A percentile compares a stretch with the other conserved stretches of the same genome.
These are phyloP conservation scores for Morphnarchus princeps DNA, from an alignment of 2,113 vertebrate species.

Conservation along the genomic window DNA sequence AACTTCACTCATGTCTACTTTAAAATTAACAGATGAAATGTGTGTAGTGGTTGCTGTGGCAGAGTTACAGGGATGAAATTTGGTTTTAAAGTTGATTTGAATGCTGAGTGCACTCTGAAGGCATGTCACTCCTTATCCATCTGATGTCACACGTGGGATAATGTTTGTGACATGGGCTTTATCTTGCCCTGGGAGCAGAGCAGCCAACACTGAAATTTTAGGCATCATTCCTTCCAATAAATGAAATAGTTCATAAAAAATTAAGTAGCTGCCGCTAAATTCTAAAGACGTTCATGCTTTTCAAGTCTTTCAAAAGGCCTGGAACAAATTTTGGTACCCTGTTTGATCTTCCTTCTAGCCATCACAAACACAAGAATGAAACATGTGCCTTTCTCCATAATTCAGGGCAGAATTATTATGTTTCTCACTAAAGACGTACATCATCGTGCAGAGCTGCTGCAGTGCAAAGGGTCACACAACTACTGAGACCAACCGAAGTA, in stretches of 20 bases:
- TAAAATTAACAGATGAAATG: neutral
- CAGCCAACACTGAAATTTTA: neutral
- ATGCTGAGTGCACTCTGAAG: neutral
- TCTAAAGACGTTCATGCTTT: neutral
- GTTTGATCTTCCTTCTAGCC: neutral
- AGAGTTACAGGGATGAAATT: neutral
- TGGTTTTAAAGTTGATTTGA: neutral
- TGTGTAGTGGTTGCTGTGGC: neutral
- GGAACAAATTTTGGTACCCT: neutral
- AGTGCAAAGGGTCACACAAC: neutral
- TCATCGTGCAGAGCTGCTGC: neutral
- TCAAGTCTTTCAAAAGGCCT: neutral
- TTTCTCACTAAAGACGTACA: fast-evolving
- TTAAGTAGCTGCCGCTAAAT: neutral
- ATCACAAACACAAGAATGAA: neutral
- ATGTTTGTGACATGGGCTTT: neutral
- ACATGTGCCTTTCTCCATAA: fast-evolving
- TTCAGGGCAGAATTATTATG: neutral
- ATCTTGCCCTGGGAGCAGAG: neutral
- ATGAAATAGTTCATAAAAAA: neutral
- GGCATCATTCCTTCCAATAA: neutral
- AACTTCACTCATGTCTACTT: fast-evolving
- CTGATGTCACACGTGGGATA: fast-evolving
- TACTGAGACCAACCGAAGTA: neutral
- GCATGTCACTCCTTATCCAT: neutral